phyloP scores from a whole-genome alignment of 2,113 vertebrate species.

The Gallinago media region DNA sequence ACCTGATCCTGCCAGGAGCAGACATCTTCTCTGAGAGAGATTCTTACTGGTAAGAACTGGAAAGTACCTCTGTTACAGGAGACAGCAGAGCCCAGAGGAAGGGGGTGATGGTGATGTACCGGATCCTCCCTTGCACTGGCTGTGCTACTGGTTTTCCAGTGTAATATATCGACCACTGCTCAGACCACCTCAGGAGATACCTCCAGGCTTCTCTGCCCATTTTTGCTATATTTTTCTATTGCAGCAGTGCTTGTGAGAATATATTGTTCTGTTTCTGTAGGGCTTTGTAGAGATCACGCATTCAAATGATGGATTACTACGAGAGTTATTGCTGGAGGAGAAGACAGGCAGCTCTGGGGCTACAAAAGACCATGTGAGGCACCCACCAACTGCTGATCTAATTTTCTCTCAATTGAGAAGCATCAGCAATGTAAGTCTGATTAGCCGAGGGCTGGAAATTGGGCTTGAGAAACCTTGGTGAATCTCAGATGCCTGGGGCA shows the following conservation, averaged over 20 bases:
- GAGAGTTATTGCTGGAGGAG: not conserved
- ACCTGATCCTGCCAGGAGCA: not conserved
- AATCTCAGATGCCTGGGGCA: not conserved
- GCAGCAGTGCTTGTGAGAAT: not conserved
- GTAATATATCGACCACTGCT: accelerated
- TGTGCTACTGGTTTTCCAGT: accelerated
- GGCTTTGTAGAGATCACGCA: not conserved
- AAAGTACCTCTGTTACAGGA: not conserved
- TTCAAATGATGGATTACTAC: not conserved
- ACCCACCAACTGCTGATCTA: constrained; percentile 7
- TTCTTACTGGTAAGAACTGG: not conserved
- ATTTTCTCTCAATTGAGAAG: not conserved
- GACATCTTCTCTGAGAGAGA: accelerated
- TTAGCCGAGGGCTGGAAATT: not conserved
- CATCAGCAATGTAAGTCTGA: not conserved
- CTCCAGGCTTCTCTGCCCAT: not conserved
- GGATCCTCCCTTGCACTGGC: accelerated
- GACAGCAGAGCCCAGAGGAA: not conserved
- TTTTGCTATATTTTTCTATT: not conserved
- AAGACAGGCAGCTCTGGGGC: constrained; percentile 7
- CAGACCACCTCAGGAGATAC: not conserved
- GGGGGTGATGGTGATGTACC: not conserved
- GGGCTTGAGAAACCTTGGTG: not conserved
- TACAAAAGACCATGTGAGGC: not conserved
- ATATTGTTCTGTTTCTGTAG: not conserved